Evolutionary conservation across 2,888 invertebrate genomes (phyloP), one percentile per base, ranked within the genome.

Genomic region (Toxonevra muliebris): DNA sequence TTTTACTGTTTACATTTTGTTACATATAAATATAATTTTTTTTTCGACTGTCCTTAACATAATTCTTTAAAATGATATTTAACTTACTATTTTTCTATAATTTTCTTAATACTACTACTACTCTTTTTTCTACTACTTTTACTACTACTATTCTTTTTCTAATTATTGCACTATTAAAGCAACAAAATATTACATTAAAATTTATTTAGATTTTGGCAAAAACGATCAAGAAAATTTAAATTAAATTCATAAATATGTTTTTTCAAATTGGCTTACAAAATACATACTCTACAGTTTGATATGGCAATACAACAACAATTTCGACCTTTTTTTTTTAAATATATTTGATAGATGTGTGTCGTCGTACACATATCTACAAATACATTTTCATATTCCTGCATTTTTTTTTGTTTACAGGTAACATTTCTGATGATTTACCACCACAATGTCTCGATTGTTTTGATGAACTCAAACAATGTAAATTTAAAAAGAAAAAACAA

Each of bases 401-500:
- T 15, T 69, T 17, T 72, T 68, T 73, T 75, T 41, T 74, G 74
- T 73, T 69, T 58, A 41, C 67, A 54, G 66, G 72, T 71, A 30
- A 30, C 30, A 70, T 67, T 70, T 71, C 63, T 65, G 74, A 69
- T 64, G 74, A 74, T 61, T 69, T 71, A 65, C 65, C 69, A 43
- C 68, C 69, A 55, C 61, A 61, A 55, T 43, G 61, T 68, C 65
- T 68, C 60, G 70, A 71, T 61, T 76, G 75, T 70, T 76, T 74
- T 63, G 71, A 73, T 68, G 67, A 69, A 64, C 72, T 73, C 58
- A 75, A 72, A 69, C 70, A 68, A 61, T 71, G 69, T 73, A 74
- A 73, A 69, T 72, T 72, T 64, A 69, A 71, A 71, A 75, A 71
- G 59, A 71, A 71, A 73, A 71, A 66, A 48, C 72, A 71, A 68